Evolutionary conservation across 1,140 invertebrate genomes (phyloP), one percentile per base, ranked within the genome.

Genomic region (Sycophaga agraensis): DNA sequence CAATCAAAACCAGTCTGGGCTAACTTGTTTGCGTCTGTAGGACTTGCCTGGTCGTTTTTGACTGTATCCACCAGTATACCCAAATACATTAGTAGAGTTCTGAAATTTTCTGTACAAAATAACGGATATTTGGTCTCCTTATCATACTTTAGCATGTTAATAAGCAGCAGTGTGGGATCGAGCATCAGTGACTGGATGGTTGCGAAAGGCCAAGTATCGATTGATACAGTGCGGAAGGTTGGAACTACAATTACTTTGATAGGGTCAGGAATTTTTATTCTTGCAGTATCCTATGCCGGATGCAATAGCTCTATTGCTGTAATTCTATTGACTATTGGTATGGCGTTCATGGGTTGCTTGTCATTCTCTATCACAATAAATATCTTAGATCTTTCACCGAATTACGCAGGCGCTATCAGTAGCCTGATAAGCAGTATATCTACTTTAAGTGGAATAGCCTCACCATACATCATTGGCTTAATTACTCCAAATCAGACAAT

Each of bases 11-110:
- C 90, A 6, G 82, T 92, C 34, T 89, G 88, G 85, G 89, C 89
- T 0, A 73, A 92, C n/a, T 80, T 91, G 0, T 82, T 84, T 46
- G 89, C 92, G 16, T 73, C 84, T 67, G 84, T 94, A 70, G 91
- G 92, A n/a, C 91, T 96, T 78, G 93, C 96, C 78, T 97, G 94
- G 93, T 92, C 91, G 24, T 93, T 94, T 74, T 96, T 96, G 71
- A 96, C 93, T 4, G 90, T 96, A 84, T 86, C 96, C 0, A 95
- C 91, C 4, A 91, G 94, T 75, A 79, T 97, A 22, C 95, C 95
- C 1, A 92, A 91, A 84, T 98, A 95, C 78, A 91, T 97, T 88
- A 88, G 88, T 61, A 88, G 91, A 73, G 89, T 96, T 2, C 80
- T 97, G 5, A 87, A 91, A 71, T 94, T 92, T 75, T 86, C 92